Percentiles rank a stretch among this genome's conserved stretches.
Conservation (phyloP, 1,140 invertebrate genomes). For the Riptortus pedestris region DNA sequence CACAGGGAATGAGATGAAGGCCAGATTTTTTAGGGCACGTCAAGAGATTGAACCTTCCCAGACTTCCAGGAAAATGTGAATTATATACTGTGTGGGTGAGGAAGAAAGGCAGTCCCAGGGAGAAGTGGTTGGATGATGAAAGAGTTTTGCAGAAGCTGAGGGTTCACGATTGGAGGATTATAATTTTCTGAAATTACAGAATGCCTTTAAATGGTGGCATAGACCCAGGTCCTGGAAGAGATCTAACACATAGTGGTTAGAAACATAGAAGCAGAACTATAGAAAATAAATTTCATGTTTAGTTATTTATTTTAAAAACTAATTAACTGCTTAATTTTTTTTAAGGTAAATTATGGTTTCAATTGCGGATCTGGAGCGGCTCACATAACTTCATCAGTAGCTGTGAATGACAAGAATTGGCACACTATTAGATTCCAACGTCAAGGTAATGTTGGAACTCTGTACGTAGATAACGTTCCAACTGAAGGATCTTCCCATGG, state of each 20-base stretch:
- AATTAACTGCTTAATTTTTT: conserved; percentile 21
- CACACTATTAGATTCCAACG: conserved; percentile 60
- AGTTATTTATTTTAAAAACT: neutral
- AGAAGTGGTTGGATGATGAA: too few relatives aligned
- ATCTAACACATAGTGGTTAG: neutral
- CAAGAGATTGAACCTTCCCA: too few relatives aligned
- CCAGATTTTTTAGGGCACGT: too few relatives aligned
- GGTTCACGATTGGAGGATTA: neutral
- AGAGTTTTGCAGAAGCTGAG: too few relatives aligned
- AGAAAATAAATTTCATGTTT: neutral
- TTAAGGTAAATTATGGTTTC: conserved; percentile 55
- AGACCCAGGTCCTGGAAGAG: too few relatives aligned
- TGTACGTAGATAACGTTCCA: conserved; percentile 55
- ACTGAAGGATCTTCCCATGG: conserved; percentile 46
- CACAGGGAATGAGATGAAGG: too few relatives aligned
- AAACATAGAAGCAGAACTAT: neutral
- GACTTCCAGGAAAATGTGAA: too few relatives aligned
- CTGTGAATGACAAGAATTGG: conserved; percentile 78
- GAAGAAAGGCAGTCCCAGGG: too few relatives aligned
- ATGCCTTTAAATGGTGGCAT: neutral
- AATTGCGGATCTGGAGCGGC: conserved; percentile 61
- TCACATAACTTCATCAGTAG: conserved; percentile 41
- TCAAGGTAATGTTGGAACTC: conserved; percentile 44
- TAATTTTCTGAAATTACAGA: neutral
- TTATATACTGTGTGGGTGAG: too few relatives aligned